Base-by-base conservation (phyloP, 2,888 invertebrate genomes). In the Acanthoscelides obtectus region DNA sequence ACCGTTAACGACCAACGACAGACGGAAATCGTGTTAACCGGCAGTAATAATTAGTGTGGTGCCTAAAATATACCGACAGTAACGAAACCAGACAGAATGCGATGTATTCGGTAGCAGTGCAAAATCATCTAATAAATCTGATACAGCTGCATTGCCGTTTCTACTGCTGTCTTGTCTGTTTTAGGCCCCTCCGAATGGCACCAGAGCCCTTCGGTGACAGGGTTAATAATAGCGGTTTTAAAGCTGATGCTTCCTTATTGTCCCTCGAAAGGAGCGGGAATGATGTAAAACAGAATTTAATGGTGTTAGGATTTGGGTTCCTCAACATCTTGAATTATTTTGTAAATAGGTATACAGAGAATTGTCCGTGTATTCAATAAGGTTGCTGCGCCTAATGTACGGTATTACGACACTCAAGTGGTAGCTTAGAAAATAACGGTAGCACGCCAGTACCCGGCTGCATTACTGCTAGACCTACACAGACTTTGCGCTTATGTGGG, bases 71-170 rank as follows among this genome's bases (percentile, higher is more conserved):
- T 45, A 45, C n/a, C n/a, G n/a, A n/a, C 8, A 45, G 45, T 45
- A 45, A 45, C 45, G 45, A 45, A 45, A 45, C 12, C 5, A 45
- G 45, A 45, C 45, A 45, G 45, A 45, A 45, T 45, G 12, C 45
- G 45, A 45, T 45, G 45, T 25, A 25, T 25, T 25, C 6, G 25
- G 25, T 25, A 25, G 25, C 25, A 25, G 25, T 45, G 45, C 45
- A 45, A 45, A 45, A 4, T 45, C 45, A 66, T 65, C 67, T 73
- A 71, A 74, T 75, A 74, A 75, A 75, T 73, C 73, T 75, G 72
- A 73, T 75, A 75, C 71, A 70, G 73, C 74, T 74, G 75, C 75
- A 75, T 67, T 75, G 75, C 75, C 72, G 75, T 73, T 73, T 65
- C 66, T 75, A 66, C 72, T 70, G 63, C 68, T 68, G 65, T 20